Conservation (phyloP, 37 sponge, comb jelly and placozoan genomes). For the Corticium candelabrum region DNA sequence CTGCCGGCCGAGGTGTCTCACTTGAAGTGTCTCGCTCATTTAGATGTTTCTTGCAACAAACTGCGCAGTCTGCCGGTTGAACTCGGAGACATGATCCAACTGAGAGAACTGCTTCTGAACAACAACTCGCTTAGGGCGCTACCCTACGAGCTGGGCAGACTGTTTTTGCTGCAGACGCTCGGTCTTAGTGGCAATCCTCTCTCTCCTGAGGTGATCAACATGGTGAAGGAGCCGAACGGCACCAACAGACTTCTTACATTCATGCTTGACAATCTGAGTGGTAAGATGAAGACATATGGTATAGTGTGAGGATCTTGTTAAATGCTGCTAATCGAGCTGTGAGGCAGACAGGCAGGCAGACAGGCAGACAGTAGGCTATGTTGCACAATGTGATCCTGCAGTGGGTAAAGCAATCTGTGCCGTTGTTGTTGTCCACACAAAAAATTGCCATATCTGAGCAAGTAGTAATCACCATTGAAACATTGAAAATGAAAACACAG, state of each 20-base stretch:
- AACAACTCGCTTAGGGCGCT: conserved; percentile 72
- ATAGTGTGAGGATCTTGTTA: too few species aligned
- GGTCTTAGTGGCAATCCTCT: conserved; percentile 62
- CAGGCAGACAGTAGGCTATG: too few species aligned
- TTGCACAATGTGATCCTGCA: too few species aligned
- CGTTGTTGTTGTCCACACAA: too few species aligned
- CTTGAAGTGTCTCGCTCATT: conserved; percentile 46
- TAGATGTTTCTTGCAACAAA: conserved; percentile 91
- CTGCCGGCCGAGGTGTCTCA: conserved; percentile 75
- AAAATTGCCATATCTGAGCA: too few species aligned
- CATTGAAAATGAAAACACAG: too few species aligned
- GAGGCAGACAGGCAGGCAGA: too few species aligned
- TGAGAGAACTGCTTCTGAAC: conserved; percentile 77
- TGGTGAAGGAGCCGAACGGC: conserved; percentile 69
- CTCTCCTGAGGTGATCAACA: conserved; percentile 47
- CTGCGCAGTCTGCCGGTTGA: conserved; percentile 77
- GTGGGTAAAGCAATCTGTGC: too few species aligned
- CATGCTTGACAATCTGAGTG: conserved; percentile 76
- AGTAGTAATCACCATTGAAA: too few species aligned
- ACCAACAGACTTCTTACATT: conserved; percentile 68
- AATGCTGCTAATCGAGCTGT: too few species aligned
- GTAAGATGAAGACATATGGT: conserved; percentile 8
- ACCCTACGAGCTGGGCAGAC: conserved; percentile 85
- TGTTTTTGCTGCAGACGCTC: conserved; percentile 65
- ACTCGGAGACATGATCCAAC: conserved; percentile 88